Evolutionary conservation across 2,797 vertebrate species (phyloP).

Genomic region (Parauchenoglanis ngamensis): DNA sequence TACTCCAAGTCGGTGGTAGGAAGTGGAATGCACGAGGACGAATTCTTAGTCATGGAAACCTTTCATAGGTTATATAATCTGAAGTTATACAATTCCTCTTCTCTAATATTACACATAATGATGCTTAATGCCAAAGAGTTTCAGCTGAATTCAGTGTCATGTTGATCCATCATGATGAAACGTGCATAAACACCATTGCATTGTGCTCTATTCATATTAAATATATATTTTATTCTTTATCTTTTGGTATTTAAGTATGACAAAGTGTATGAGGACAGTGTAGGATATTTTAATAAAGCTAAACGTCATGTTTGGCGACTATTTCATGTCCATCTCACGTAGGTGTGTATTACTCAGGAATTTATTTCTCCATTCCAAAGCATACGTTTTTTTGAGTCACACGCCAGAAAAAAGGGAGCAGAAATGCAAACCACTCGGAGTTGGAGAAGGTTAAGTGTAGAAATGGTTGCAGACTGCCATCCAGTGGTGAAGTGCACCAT

Average conservation of each 20-base stretch:
- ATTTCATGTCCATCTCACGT: neutral
- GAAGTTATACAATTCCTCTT: too few relatives aligned
- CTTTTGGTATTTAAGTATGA: neutral
- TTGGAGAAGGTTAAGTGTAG: constrained; percentile 11
- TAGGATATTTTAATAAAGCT: neutral
- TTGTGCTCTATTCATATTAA: neutral
- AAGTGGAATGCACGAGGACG: neutral
- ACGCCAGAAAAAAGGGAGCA: neutral
- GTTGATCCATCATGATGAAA: neutral
- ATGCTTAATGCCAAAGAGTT: neutral
- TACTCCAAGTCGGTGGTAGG: neutral
- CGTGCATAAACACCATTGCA: too few relatives aligned
- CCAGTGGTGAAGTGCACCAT: constrained; percentile 66
- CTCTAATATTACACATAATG: neutral
- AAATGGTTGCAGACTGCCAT: constrained; percentile 76
- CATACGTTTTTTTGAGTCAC: neutral
- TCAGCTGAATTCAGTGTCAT: neutral
- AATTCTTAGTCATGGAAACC: constrained; percentile 21
- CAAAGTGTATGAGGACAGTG: neutral
- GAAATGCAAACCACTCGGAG: neutral
- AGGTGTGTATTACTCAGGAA: neutral
- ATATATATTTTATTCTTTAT: neutral
- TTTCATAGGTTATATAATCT: neutral
- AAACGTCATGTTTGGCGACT: too few relatives aligned
- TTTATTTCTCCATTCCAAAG: neutral